These are phyloP conservation scores for Eremobia ochroleuca DNA, from an alignment of 2,888 invertebrate genomes.

Conservation along the genomic window DNA sequence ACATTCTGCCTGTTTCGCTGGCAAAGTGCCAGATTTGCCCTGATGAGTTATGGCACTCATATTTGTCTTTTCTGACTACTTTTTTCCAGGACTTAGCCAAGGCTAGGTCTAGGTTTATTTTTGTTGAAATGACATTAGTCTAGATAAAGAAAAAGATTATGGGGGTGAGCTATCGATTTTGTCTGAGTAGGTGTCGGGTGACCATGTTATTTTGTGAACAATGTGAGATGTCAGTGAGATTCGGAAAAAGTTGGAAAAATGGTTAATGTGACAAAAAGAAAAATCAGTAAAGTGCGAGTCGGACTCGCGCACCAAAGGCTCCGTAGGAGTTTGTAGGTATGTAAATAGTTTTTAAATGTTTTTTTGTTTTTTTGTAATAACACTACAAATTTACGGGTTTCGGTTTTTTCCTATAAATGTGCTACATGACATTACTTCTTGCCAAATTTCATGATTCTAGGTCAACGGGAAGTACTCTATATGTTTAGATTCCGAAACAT, in stretches of 20 bases:
- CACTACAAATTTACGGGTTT: too few species aligned
- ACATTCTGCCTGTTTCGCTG: slow-evolving; percentile 74
- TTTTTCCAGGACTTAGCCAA: slow-evolving; percentile 55
- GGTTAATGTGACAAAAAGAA: too few species aligned
- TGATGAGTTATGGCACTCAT: slow-evolving; percentile 78
- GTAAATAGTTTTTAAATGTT: too few species aligned
- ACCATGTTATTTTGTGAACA: not conserved
- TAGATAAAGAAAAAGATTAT: slow-evolving; percentile 35
- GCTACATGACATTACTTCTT: too few species aligned
- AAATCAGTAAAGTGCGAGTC: too few species aligned
- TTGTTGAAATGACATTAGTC: slow-evolving; percentile 33
- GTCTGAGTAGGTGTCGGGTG: not conserved
- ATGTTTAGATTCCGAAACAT: too few species aligned
- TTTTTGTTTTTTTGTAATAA: too few species aligned
- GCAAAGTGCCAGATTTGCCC: slow-evolving; percentile 64
- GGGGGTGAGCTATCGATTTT: slow-evolving; percentile 25
- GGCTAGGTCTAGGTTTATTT: slow-evolving; percentile 55
- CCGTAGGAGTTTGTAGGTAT: too few species aligned
- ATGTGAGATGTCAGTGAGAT: not conserved
- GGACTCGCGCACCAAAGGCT: too few species aligned
- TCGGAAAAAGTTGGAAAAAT: not conserved
- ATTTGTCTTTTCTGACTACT: slow-evolving; percentile 63
- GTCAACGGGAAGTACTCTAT: too few species aligned
- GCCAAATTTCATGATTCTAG: too few species aligned
- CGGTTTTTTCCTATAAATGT: too few species aligned